Conservation (phyloP, 2,888 invertebrate genomes). For the Tiphia femorata region DNA sequence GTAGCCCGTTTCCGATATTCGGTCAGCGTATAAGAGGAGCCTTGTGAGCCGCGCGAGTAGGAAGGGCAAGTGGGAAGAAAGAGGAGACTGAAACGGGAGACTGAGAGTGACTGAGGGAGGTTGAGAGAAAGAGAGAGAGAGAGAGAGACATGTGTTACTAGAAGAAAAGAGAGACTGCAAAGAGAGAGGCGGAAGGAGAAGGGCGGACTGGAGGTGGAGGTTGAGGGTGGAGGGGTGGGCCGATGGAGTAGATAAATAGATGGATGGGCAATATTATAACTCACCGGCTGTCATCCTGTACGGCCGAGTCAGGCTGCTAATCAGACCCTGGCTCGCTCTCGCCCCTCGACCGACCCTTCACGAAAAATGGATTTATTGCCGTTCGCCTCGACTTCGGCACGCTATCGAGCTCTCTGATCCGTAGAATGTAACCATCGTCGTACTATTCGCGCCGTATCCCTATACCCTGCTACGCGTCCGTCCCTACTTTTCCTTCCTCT, state of each 20-base stretch:
- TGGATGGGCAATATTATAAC: slow-evolving; percentile 70
- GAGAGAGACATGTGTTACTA: no score
- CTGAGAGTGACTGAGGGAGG: slow-evolving; percentile 14
- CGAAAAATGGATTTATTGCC: slow-evolving; percentile 70
- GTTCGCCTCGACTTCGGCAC: slow-evolving; percentile 69
- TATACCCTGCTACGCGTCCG: slow-evolving; percentile 32
- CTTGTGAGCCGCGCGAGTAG: slow-evolving; percentile 5
- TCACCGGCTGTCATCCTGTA: slow-evolving; percentile 69
- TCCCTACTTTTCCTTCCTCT: slow-evolving; percentile 7
- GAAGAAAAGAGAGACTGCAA: no score
- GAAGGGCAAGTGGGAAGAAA: slow-evolving; percentile 33
- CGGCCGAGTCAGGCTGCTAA: slow-evolving; percentile 70
- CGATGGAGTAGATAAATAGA: slow-evolving; percentile 69
- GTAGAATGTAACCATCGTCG: slow-evolving; percentile 64
- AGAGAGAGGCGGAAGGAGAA: slow-evolving; percentile 27
- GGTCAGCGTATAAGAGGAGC: slow-evolving; percentile 15
- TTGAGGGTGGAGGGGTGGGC: slow-evolving; percentile 43
- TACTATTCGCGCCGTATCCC: slow-evolving; percentile 52
- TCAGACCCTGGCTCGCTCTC: slow-evolving; percentile 67
- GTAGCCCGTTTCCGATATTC: slow-evolving; percentile 48
- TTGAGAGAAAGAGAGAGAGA: slow-evolving; percentile 35
- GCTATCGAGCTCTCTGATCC: slow-evolving; percentile 70
- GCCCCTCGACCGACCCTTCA: slow-evolving; percentile 64
- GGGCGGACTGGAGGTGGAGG: slow-evolving; percentile 17
- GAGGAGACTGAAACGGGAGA: slow-evolving; percentile 31